Evolutionary conservation across 2,797 vertebrate genomes (phyloP).

Genomic region (Avahi laniger): DNA sequence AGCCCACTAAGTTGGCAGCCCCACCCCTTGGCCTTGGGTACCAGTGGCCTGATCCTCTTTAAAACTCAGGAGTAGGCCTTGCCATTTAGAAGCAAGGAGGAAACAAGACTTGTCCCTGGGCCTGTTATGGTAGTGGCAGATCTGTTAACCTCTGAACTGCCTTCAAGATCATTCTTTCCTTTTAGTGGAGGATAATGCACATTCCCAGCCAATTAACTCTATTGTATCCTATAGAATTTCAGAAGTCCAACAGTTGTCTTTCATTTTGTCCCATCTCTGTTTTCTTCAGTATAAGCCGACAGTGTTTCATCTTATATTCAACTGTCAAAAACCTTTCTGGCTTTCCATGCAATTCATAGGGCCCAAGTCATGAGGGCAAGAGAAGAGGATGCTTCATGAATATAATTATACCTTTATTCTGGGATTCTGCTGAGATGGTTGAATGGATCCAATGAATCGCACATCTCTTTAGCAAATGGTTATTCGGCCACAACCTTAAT

Average conservation of each 20-base stretch:
- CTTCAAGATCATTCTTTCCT: not conserved
- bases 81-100: not conserved
- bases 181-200: not conserved
- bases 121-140: not conserved
- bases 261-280: not conserved
- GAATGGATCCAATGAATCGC: not conserved
- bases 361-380: not conserved
- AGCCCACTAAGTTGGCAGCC: accelerated
- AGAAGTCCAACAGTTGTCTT: not conserved
- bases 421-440: not conserved
- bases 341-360: not conserved
- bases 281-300: not conserved
- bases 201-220: not conserved
- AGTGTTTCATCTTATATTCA: not conserved
- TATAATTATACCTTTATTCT: not conserved
- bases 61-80: not conserved
- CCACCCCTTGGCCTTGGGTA: not conserved
- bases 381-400: not conserved
- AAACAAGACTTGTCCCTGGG: accelerated
- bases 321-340: not conserved
- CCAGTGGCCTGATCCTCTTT: not conserved
- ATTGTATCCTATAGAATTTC: not conserved
- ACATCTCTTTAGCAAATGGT: not conserved
- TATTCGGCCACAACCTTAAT: not conserved
- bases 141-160: not conserved